phyloP scores from a whole-genome alignment of 2,113 vertebrate genomes.

The Stegostoma tigrinum region DNA sequence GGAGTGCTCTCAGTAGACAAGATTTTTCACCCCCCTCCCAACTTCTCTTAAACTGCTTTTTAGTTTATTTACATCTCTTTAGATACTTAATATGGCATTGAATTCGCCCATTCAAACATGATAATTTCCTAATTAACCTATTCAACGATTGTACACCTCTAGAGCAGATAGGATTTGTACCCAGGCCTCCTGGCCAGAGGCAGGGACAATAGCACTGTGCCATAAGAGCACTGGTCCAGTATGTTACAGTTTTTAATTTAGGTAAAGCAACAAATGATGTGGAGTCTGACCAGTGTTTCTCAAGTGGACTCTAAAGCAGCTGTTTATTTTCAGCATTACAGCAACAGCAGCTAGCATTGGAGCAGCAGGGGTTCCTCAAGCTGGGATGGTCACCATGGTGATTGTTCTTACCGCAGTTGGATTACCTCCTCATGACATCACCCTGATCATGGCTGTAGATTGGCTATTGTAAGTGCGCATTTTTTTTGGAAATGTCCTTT shows the following conservation, averaged over 20 bases:
- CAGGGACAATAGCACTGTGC: no score
- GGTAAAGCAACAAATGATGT: neutral
- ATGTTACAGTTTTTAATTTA: neutral
- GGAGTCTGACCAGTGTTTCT: neutral
- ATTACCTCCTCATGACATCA: conserved; percentile 84
- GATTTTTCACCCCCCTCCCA: no score
- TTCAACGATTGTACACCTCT: no score
- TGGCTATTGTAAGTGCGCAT: conserved; percentile 87
- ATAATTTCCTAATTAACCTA: no score
- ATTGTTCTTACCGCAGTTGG: conserved; percentile 91
- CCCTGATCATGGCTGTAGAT: conserved; percentile 90
- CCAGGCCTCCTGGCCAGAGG: no score
- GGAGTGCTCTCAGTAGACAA: neutral
- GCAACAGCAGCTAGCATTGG: conserved; percentile 93
- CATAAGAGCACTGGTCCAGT: neutral
- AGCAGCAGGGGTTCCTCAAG: conserved; percentile 91
- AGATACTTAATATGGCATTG: no score
- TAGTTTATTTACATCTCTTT: no score
- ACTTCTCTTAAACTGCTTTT: no score
- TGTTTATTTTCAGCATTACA: conserved; percentile 68
- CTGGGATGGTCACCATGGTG: conserved; percentile 96
- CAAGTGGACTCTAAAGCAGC: neutral
- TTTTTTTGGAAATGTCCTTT: no score
- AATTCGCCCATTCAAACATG: no score
- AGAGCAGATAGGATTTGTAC: no score